phyloP scores from a whole-genome alignment of 2,113 vertebrate genomes.

The Indicator indicator region DNA sequence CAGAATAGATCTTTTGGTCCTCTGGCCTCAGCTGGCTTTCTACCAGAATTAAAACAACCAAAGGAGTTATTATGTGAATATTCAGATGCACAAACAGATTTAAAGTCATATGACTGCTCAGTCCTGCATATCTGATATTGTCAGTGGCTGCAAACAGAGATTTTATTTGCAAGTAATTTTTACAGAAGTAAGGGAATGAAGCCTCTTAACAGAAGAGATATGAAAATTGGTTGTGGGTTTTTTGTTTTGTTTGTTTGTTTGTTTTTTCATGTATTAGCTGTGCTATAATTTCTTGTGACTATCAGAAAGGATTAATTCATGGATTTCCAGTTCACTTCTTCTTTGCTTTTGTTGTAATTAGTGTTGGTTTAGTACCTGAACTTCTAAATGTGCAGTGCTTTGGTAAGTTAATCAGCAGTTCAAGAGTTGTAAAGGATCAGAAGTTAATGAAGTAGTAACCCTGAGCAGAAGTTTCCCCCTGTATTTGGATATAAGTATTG shows the following conservation, averaged over 20 bases:
- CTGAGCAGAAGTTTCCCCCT: background rate
- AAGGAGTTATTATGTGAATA: background rate
- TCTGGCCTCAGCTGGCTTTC: background rate
- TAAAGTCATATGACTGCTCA: background rate
- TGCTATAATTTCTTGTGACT: background rate
- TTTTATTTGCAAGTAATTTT: background rate
- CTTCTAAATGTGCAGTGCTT: background rate
- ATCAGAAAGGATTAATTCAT: background rate
- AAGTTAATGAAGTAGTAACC: slow-evolving; percentile 25
- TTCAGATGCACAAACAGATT: background rate
- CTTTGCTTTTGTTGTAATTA: background rate
- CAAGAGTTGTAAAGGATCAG: slow-evolving; percentile 12
- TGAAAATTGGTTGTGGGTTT: background rate
- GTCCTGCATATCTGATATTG: background rate
- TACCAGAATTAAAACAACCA: background rate
- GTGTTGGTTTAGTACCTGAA: background rate
- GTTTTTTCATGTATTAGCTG: background rate
- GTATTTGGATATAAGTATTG: background rate
- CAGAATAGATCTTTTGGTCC: background rate
- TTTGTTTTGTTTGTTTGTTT: no score
- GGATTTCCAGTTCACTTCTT: slow-evolving; percentile 6
- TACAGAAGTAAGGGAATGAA: background rate
- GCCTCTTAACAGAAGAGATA: background rate
- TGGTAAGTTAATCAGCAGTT: slow-evolving; percentile 10
- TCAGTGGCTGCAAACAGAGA: background rate